These are phyloP conservation scores for Apodemus agrarius DNA, from an alignment of 2,797 vertebrate species.

Conservation along the genomic window DNA sequence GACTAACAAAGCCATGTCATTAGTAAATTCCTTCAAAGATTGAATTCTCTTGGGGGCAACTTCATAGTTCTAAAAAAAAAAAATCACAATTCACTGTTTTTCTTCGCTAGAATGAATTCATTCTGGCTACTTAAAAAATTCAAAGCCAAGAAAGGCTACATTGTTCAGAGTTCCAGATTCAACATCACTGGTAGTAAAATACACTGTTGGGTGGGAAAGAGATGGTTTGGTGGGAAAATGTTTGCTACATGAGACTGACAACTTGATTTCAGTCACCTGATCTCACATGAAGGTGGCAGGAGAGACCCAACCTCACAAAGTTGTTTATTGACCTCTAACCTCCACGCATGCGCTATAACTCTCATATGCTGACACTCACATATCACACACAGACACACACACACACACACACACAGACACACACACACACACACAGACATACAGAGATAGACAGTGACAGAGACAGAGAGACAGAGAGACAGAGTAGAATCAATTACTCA, in stretches of 20 bases:
- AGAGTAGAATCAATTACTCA: background rate
- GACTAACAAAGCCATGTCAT: background rate
- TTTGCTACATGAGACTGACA: background rate
- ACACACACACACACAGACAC: too few relatives aligned
- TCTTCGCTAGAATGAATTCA: background rate
- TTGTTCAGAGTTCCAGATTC: conserved; percentile 17
- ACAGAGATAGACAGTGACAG: background rate
- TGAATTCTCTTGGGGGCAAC: conserved; percentile 8
- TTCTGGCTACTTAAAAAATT: conserved; percentile 1
- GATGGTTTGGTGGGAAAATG: background rate
- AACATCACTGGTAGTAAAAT: conserved; percentile 7
- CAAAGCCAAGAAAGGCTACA: conserved; percentile 4
- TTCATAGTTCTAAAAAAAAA: background rate
- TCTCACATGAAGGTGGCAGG: background rate
- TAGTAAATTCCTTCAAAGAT: conserved; percentile 45
- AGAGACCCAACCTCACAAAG: background rate
- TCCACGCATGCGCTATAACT: background rate
- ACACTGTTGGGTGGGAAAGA: background rate
- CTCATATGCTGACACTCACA: background rate
- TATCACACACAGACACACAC: background rate
- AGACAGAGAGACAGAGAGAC: background rate
- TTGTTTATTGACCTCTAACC: background rate
- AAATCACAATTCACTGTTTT: background rate
- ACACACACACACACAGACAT: background rate
- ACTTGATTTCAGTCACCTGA: background rate